phyloP scores from a whole-genome alignment of 1,140 invertebrate species.

The Dinothrombium tinctorium region DNA sequence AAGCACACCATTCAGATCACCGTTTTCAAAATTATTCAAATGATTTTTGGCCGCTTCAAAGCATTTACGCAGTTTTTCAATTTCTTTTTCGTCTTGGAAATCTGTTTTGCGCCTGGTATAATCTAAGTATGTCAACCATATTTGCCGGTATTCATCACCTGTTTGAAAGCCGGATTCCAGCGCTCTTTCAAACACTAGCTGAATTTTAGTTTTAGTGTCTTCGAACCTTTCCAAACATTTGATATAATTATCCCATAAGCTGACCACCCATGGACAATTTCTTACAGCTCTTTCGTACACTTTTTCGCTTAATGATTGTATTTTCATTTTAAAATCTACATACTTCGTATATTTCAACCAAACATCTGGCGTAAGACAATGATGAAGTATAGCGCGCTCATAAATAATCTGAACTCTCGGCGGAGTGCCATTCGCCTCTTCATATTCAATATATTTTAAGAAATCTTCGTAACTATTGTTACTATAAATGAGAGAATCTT shows the following conservation, averaged over 20 bases:
- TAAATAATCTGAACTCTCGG: slow-evolving; percentile 30
- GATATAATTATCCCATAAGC: slow-evolving; percentile 36
- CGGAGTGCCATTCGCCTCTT: slow-evolving; percentile 29
- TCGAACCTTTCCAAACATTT: slow-evolving; percentile 28
- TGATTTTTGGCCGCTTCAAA: slow-evolving; percentile 34
- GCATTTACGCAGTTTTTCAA: slow-evolving; percentile 28
- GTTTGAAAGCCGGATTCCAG: slow-evolving; percentile 34
- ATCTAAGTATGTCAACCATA: slow-evolving; percentile 49
- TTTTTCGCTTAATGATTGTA: slow-evolving; percentile 22
- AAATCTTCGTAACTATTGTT: slow-evolving; percentile 26
- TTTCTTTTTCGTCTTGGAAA: slow-evolving; percentile 23
- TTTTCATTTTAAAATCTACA: slow-evolving; percentile 28
- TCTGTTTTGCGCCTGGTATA: slow-evolving; percentile 35
- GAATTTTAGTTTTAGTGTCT: slow-evolving; percentile 24
- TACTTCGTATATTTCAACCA: slow-evolving; percentile 39
- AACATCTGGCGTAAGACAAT: slow-evolving; percentile 28
- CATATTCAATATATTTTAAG: slow-evolving; percentile 31
- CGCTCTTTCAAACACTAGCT: slow-evolving; percentile 29
- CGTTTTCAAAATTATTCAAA: slow-evolving; percentile 27
- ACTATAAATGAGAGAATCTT: slow-evolving; percentile 26
- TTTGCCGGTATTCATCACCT: slow-evolving; percentile 32
- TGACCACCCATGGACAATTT: slow-evolving; percentile 38
- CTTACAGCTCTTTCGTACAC: slow-evolving; percentile 30
- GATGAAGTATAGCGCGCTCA: slow-evolving; percentile 33
- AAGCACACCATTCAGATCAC: slow-evolving; percentile 38